Conservation (phyloP, 2,113 vertebrate genomes). For the Dipodomys ordii region DNA sequence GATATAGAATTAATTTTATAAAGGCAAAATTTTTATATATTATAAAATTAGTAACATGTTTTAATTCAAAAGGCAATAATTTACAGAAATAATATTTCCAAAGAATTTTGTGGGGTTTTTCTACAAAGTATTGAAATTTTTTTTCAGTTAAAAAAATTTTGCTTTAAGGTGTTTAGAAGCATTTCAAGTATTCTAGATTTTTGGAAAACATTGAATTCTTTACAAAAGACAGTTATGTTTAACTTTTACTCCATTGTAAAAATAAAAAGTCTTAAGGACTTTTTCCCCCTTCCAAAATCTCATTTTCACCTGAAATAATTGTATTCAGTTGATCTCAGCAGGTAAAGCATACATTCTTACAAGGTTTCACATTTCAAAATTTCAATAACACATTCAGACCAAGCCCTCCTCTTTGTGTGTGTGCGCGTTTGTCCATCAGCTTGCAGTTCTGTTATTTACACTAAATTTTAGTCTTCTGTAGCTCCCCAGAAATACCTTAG, state of each 20-base stretch:
- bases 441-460: slow-evolving; percentile 55
- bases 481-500: slow-evolving; percentile 61
- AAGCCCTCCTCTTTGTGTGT: slow-evolving; percentile 38
- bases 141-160: not conserved
- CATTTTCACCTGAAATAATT: slow-evolving; percentile 75
- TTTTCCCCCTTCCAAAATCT: slow-evolving; percentile 1
- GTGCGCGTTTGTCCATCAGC: slow-evolving; percentile 25
- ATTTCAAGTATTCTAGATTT: slow-evolving; percentile 62
- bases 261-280: slow-evolving; percentile 55
- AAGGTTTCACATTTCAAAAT: slow-evolving; percentile 76
- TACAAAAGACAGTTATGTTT: slow-evolving; percentile 11
- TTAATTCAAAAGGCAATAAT: slow-evolving; percentile 62
- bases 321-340: slow-evolving; percentile 70
- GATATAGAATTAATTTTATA: slow-evolving; percentile 60
- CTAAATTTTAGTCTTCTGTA: slow-evolving; percentile 53
- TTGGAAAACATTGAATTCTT: slow-evolving; percentile 62
- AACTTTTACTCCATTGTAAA: slow-evolving; percentile 51
- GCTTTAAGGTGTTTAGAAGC: slow-evolving; percentile 49
- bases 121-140: slow-evolving; percentile 48
- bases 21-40: slow-evolving; percentile 59
- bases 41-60: slow-evolving; percentile 60
- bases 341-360: slow-evolving; percentile 71
- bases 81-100: slow-evolving; percentile 58
- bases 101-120: slow-evolving; percentile 63
- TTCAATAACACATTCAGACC: slow-evolving; percentile 57